Percentiles rank a stretch among this genome's conserved stretches.
These are phyloP conservation scores for Rhombomys opimus DNA, from an alignment of 2,113 vertebrate species.

Conservation along the genomic window DNA sequence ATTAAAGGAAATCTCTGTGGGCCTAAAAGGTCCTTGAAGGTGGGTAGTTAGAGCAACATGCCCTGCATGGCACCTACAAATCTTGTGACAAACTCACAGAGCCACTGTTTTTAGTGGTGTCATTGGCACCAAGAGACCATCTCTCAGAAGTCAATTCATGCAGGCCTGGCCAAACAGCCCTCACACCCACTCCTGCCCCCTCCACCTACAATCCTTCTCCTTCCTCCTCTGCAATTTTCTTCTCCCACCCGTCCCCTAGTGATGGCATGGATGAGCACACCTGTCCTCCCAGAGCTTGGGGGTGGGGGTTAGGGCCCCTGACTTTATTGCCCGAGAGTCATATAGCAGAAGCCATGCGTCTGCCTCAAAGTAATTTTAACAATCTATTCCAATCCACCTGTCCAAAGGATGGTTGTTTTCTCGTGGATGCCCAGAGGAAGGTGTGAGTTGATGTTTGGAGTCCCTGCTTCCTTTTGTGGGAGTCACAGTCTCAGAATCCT, in stretches of 20 bases:
- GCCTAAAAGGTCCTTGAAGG: neutral
- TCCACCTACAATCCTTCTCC: no score
- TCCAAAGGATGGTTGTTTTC: neutral
- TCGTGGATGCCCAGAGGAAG: neutral
- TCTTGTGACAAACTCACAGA: neutral
- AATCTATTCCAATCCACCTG: neutral
- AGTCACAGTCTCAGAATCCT: neutral
- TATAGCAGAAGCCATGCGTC: fast-evolving
- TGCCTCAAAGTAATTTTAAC: neutral
- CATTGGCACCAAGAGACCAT: neutral
- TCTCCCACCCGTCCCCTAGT: neutral
- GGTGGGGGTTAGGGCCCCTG: neutral
- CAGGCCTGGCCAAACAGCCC: neutral
- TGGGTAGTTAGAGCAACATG: neutral
- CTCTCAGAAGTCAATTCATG: neutral
- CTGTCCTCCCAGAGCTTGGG: neutral
- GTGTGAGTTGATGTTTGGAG: neutral
- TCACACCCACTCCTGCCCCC: neutral
- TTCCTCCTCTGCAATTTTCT: neutral
- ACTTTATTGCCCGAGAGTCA: neutral
- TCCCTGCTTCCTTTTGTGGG: neutral
- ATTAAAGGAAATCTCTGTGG: neutral
- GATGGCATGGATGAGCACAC: fast-evolving
- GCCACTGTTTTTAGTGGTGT: neutral
- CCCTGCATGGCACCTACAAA: neutral